Evolutionary conservation across 2,797 vertebrate genomes (phyloP).

Genomic region (Acanthornis magna): DNA sequence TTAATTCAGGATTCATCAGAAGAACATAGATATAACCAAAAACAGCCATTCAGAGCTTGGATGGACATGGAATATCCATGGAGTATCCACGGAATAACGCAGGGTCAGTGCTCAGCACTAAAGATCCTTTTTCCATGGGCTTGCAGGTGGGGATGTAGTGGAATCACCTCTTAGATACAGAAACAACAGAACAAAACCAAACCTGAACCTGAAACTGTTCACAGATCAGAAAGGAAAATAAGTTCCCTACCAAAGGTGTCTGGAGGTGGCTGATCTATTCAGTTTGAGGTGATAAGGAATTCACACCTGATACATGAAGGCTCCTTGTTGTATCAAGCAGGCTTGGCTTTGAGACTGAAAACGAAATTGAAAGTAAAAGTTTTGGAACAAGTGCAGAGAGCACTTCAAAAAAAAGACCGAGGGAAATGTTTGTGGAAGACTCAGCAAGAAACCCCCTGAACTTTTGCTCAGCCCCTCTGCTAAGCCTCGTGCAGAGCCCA

Average conservation of each 20-base stretch:
- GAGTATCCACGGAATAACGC: not conserved
- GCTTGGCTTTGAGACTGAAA: not conserved
- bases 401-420: not conserved
- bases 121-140: not conserved
- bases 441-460: not conserved
- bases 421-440: not conserved
- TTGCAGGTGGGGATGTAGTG: not conserved
- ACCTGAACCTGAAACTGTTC: not conserved
- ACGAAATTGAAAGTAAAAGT: not conserved
- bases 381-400: not conserved
- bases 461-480: not conserved
- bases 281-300: not conserved
- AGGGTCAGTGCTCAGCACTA: not conserved
- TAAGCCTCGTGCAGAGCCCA: not conserved
- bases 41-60: not conserved
- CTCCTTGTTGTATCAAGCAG: not conserved
- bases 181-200: not conserved
- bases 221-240: not conserved
- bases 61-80: not conserved
- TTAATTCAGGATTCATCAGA: not conserved
- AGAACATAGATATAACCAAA: not conserved
- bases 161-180: not conserved
- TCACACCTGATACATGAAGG: not conserved
- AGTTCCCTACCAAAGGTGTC: not conserved
- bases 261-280: not conserved